phyloP scores from a whole-genome alignment of 2,888 invertebrate species.

The Aphelenchoides bicaudatus region DNA sequence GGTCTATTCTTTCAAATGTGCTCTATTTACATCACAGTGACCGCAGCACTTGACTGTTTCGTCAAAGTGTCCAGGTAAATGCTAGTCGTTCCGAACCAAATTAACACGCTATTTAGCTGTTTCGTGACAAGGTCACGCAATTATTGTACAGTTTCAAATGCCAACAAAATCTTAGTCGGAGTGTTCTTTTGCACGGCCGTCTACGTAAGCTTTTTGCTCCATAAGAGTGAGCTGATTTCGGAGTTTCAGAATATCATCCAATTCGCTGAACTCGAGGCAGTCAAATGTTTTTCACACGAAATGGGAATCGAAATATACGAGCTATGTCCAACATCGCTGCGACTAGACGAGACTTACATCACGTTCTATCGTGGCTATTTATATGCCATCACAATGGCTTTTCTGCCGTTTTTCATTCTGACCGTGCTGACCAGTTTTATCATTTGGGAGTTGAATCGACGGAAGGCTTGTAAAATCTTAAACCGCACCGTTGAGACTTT shows the following conservation, averaged over 20 bases:
- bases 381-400: constrained; percentile 49
- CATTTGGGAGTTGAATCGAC: constrained; percentile 24
- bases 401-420: constrained; percentile 47
- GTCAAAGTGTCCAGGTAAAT: constrained; percentile 41
- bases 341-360: constrained; percentile 45
- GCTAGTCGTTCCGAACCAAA: background rate
- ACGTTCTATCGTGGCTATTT: constrained; percentile 52
- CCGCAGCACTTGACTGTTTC: constrained; percentile 53
- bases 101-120: background rate
- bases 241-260: constrained; percentile 47
- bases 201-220: no score
- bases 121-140: background rate
- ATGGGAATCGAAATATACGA: constrained; percentile 33
- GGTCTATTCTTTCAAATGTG: constrained; percentile 54
- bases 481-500: background rate
- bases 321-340: constrained; percentile 52
- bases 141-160: constrained; percentile 33
- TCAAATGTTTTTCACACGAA: constrained; percentile 21
- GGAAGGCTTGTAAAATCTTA: background rate
- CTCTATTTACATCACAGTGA: constrained; percentile 52
- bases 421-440: constrained; percentile 45
- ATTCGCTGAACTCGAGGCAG: constrained; percentile 48
- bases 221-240: no score
- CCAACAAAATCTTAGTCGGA: constrained; percentile 32
- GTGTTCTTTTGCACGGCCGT: no score